Evolutionary conservation across 64 coral and sea anemone genomes (phyloP).

Genomic region (Stichodactyla helianthus): DNA sequence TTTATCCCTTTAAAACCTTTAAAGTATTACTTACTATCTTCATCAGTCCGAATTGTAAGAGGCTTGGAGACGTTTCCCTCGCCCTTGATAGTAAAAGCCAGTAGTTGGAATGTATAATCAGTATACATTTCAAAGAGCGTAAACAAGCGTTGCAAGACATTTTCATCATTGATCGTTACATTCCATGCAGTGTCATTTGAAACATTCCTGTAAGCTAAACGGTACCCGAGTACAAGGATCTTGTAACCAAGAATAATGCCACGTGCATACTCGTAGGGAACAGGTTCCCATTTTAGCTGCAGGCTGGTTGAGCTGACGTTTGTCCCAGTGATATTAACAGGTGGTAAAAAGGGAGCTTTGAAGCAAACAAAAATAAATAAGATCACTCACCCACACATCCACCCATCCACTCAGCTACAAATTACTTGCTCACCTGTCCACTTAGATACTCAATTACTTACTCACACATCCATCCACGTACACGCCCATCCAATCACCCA

Average conservation of each 20-base stretch:
- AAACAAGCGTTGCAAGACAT: not conserved
- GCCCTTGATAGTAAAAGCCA: conserved; percentile 14
- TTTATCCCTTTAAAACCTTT: not conserved
- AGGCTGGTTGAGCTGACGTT: conserved; percentile 16
- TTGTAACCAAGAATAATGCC: conserved; percentile 17
- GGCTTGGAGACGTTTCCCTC: not conserved
- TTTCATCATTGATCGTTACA: not conserved
- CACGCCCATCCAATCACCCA: not conserved
- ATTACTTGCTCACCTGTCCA: too few species aligned
- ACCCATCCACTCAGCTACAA: too few species aligned
- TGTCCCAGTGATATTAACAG: not conserved
- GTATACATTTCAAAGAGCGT: conserved; percentile 3
- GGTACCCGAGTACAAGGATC: not conserved
- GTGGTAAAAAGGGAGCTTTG: conserved; percentile 8
- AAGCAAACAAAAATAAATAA: not conserved
- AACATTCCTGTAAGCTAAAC: not conserved
- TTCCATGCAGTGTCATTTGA: not conserved
- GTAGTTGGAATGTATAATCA: conserved; percentile 3
- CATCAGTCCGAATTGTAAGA: not conserved
- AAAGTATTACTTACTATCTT: not conserved
- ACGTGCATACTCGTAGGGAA: conserved; percentile 9
- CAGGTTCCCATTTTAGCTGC: not conserved
- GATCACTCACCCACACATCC: not conserved
- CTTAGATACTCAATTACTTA: not conserved
- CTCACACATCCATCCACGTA: not conserved